Evolutionary conservation across 2,797 vertebrate genomes (phyloP).

Genomic region (Labeo calbasu): DNA sequence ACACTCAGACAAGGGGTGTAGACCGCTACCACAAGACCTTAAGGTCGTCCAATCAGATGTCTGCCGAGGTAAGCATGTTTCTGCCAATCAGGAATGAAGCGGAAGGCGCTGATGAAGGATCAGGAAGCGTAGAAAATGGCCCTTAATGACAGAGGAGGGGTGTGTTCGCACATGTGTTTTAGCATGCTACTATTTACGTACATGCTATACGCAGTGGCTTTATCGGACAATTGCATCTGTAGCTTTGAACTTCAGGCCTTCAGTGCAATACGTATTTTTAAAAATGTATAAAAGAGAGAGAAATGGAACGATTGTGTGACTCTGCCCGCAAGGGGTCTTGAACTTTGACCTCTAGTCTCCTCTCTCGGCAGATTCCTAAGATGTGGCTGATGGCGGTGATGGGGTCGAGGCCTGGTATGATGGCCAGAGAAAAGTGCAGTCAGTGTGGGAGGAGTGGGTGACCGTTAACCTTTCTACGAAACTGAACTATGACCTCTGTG

Average conservation of each 20-base stretch:
- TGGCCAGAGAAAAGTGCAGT: constrained; percentile 15
- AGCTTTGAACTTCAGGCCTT: constrained; percentile 36
- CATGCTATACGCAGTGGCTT: constrained; percentile 20
- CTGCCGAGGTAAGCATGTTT: constrained; percentile 19
- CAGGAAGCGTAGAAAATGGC: constrained; percentile 69
- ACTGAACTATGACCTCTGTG: constrained; percentile 44
- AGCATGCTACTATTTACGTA: constrained; percentile 23
- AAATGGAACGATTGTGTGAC: not conserved
- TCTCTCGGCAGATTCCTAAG: constrained; percentile 31
- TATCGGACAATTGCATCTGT: constrained; percentile 24
- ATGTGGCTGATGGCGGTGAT: constrained; percentile 18
- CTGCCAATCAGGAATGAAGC: constrained; percentile 48
- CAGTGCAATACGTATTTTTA: not conserved
- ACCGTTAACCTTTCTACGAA: constrained; percentile 48
- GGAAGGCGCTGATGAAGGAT: constrained; percentile 49
- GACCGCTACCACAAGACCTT: not conserved
- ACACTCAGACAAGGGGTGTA: constrained; percentile 11
- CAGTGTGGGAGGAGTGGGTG: constrained; percentile 44
- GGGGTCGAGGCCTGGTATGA: constrained; percentile 34
- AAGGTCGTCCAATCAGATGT: constrained; percentile 36
- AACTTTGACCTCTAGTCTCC: constrained; percentile 33
- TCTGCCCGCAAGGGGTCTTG: constrained; percentile 8
- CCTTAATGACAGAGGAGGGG: constrained; percentile 69
- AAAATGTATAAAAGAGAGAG: not conserved
- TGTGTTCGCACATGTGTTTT: constrained; percentile 49